Evolutionary conservation across 2,888 invertebrate genomes (phyloP).

Genomic region (Amiota communis): DNA sequence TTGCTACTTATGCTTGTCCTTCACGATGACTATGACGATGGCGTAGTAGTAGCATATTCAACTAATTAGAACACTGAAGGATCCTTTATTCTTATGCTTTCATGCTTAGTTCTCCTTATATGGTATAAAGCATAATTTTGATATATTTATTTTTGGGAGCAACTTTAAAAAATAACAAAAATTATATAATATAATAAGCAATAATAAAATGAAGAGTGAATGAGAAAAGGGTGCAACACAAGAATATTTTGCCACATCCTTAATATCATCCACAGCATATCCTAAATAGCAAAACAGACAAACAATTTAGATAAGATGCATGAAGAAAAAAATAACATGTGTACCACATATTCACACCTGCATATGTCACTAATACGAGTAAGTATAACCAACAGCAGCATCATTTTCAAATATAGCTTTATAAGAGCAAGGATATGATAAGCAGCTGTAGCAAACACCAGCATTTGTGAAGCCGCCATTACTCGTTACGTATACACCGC

Average conservation of each 20-base stretch:
- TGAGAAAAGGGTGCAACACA: not conserved
- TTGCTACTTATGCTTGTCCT: not conserved
- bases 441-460: not conserved
- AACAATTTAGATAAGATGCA: slow-evolving; percentile 18
- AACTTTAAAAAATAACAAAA: too few relatives aligned
- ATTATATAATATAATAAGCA: too few relatives aligned
- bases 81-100: too few relatives aligned
- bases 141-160: too few relatives aligned
- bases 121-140: too few relatives aligned
- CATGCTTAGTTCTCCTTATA: too few relatives aligned
- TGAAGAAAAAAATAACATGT: not conserved
- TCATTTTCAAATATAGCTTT: too few relatives aligned
- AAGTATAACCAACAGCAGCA: not conserved
- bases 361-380: not conserved
- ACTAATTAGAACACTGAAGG: not conserved
- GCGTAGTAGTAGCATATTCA: not conserved
- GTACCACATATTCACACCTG: not conserved
- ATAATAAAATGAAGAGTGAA: not conserved
- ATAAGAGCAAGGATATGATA: not conserved
- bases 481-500: slow-evolving; percentile 16
- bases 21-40: not conserved
- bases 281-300: not conserved
- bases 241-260: not conserved
- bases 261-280: slow-evolving; percentile 4
- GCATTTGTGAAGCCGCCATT: not conserved